Evolutionary conservation across 1,140 invertebrate species (phyloP), one percentile per base, ranked within the genome.

Genomic region (Drosophila repleta): DNA sequence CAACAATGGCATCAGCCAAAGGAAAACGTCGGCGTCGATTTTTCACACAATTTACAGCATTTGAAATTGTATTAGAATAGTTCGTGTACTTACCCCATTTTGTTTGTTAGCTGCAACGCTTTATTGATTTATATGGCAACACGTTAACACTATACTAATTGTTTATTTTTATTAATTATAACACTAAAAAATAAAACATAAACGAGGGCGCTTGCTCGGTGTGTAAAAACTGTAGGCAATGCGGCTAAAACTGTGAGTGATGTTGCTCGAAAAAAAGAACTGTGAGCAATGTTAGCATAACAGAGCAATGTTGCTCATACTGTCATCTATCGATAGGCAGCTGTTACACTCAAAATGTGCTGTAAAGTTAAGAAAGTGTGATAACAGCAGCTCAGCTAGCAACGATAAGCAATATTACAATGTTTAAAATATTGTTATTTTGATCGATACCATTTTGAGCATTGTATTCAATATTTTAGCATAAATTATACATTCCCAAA

Each of bases 1-100:
- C 26, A 65, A 52, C 57, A 74, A 7, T n/a, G 39, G 61, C 71
- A 62, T 66, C 61, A 51, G 65, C 65, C n/a, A n/a, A 72, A 74
- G 62, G 60, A 74, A 69, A 45, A 62, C 74, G 71, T 77, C 82
- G 82, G 74, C 82, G 82, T 85, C 82, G 82, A 85, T 85, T 85
- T 85, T 85, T 85, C 82, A 76, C 82, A 77, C 74, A 81, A 70
- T 60, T 61, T 48, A 20, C 29, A 57, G 18, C 37, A 17, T 74
- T 67, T 55, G n/a, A 46, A 15, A 18, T 51, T 13, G 29, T 32
- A 48, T 41, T 29, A 17, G 17, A 32, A 37, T 39, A 24, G 20
- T 51, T 51, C 39, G 2, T 46, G 17, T 32, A 74, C 82, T 88
- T 82, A 87, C 82, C 82, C 82, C 82, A 87, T 87, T 64, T 57